phyloP scores from a whole-genome alignment of 2,797 vertebrate species.

The Poeciliopsis turneri region DNA sequence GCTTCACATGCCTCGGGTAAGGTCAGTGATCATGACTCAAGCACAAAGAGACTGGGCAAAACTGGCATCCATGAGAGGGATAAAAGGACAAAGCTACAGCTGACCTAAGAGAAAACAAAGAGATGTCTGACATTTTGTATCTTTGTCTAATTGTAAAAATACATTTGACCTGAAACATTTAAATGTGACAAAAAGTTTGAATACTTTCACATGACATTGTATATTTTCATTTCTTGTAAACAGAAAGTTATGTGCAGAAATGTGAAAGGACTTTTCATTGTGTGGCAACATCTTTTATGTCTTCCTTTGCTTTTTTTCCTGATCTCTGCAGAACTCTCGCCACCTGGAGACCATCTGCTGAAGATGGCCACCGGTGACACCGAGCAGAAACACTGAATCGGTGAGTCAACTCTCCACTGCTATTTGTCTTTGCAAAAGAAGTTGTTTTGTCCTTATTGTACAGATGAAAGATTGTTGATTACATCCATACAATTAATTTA shows the following conservation, averaged over 20 bases:
- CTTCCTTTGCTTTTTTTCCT: not conserved
- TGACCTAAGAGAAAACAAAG: not conserved
- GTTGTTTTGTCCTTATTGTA: not conserved
- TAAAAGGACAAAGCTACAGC: not conserved
- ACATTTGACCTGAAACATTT: not conserved
- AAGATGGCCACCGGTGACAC: conserved; percentile 48
- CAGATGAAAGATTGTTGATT: not conserved
- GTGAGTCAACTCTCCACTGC: conserved; percentile 43
- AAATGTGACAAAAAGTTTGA: not conserved
- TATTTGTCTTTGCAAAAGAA: not conserved
- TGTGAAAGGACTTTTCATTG: not conserved
- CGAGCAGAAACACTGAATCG: conserved; percentile 55
- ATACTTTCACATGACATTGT: not conserved
- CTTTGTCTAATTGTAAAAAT: not conserved
- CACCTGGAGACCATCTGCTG: conserved; percentile 87
- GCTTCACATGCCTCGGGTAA: not conserved
- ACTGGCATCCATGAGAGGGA: not conserved
- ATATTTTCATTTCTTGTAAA: not conserved
- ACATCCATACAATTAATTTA: no score
- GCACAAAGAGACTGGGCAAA: not conserved
- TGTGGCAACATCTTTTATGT: conserved; percentile 11
- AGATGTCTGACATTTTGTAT: not conserved
- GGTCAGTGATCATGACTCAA: not conserved
- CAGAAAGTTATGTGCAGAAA: not conserved
- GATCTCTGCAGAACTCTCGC: conserved; percentile 76